These are phyloP conservation scores for Rhogogaster chlorosoma DNA, from an alignment of 2,888 invertebrate genomes.

Conservation along the genomic window DNA sequence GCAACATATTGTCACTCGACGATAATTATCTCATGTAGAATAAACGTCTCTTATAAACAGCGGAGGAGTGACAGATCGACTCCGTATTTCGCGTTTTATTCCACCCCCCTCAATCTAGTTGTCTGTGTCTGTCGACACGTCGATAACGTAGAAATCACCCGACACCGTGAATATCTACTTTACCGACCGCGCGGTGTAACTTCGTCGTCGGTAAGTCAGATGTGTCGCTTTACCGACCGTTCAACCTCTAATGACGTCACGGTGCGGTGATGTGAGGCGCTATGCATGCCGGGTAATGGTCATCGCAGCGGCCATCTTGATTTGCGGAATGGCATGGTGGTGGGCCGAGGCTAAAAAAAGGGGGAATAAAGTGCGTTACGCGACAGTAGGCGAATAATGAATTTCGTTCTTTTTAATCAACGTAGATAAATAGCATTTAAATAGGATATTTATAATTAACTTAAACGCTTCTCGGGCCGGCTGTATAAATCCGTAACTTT, in stretches of 20 bases:
- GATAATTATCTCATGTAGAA: background rate
- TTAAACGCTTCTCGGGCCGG: background rate
- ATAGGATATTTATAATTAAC: background rate
- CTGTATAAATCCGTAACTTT: no score
- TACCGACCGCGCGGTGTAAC: background rate
- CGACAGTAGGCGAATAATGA: slow-evolving; percentile 44
- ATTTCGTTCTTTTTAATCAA: background rate
- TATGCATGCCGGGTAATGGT: slow-evolving; percentile 57
- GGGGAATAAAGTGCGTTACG: slow-evolving; percentile 66
- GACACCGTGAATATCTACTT: background rate
- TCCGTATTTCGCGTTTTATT: background rate
- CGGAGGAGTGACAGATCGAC: background rate
- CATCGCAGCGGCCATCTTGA: slow-evolving; percentile 70
- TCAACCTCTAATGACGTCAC: slow-evolving; percentile 51
- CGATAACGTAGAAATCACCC: background rate
- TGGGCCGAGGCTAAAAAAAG: slow-evolving; percentile 59
- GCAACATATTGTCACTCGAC: background rate
- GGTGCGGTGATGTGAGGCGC: slow-evolving; percentile 30
- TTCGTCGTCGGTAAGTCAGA: background rate
- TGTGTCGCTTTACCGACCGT: background rate
- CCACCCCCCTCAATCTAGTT: background rate
- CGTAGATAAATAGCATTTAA: background rate
- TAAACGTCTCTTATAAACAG: no score
- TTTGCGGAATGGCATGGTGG: slow-evolving; percentile 70
- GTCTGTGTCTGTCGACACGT: background rate